Evolutionary conservation across 2,888 invertebrate species (phyloP).

Genomic region (Aporophyla lueneburgensis): DNA sequence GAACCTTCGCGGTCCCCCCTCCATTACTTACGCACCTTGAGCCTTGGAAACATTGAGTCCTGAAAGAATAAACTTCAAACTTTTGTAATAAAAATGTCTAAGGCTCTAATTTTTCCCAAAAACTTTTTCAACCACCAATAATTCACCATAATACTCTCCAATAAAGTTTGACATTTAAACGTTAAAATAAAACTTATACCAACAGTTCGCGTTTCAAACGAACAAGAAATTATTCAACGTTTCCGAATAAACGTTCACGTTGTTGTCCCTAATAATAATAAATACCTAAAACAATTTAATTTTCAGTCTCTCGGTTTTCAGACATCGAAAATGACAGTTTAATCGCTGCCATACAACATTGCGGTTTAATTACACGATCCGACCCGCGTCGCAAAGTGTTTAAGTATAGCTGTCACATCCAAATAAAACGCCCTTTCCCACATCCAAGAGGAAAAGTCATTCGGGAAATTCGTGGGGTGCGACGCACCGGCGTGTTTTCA

Average conservation of each 20-base stretch:
- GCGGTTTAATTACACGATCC: constrained; percentile 67
- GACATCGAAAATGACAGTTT: constrained; percentile 65
- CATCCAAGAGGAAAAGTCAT: constrained; percentile 88
- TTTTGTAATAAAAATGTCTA: constrained; percentile 60
- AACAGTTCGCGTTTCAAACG: constrained; percentile 32
- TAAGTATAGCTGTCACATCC: constrained; percentile 77
- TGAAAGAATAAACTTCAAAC: constrained; percentile 65
- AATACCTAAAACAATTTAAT: constrained; percentile 53
- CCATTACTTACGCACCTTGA: constrained; percentile 71
- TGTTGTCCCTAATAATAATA: constrained; percentile 51
- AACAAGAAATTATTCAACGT: constrained; percentile 34
- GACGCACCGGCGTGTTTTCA: constrained; percentile 87
- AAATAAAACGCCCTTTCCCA: constrained; percentile 77
- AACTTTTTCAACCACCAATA: constrained; percentile 48
- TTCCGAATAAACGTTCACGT: constrained; percentile 35
- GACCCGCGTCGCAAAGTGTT: constrained; percentile 64
- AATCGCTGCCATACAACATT: constrained; percentile 65
- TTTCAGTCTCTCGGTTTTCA: constrained; percentile 48
- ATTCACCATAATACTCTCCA: constrained; percentile 49
- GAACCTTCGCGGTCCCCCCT: constrained; percentile 64
- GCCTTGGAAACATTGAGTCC: constrained; percentile 59
- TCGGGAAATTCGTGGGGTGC: constrained; percentile 89
- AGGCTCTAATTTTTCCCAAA: constrained; percentile 46
- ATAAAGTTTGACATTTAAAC: constrained; percentile 44
- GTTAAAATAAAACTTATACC: constrained; percentile 19